Percentiles rank a stretch among this genome's conserved stretches.
These are phyloP conservation scores for Catocala sponsa DNA, from an alignment of 2,888 invertebrate species.

Conservation along the genomic window DNA sequence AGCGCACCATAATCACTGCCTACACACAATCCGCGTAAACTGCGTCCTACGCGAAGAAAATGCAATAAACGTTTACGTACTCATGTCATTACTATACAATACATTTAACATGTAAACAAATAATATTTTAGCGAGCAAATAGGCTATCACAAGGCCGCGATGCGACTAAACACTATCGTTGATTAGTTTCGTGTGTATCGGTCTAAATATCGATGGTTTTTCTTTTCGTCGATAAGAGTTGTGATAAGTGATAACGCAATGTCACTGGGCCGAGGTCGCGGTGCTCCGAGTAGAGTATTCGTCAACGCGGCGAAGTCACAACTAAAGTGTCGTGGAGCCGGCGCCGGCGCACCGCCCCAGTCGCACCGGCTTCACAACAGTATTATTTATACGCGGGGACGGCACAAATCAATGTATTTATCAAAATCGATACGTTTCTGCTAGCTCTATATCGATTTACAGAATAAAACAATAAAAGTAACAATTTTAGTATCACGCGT, in stretches of 20 bases:
- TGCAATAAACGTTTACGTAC: conserved; percentile 59
- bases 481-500: conserved; percentile 19
- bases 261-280: conserved; percentile 78
- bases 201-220: conserved; percentile 67
- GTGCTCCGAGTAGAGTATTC: conserved; percentile 77
- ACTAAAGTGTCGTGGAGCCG: conserved; percentile 76
- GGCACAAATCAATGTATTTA: conserved; percentile 69
- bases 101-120: conserved; percentile 40
- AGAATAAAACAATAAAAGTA: conserved; percentile 31
- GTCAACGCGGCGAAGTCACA: conserved; percentile 82
- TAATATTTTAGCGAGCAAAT: conserved; percentile 27
- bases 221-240: conserved; percentile 63
- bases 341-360: conserved; percentile 75
- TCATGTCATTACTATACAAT: conserved; percentile 9
- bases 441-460: conserved; percentile 41
- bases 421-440: conserved; percentile 64
- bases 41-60: conserved; percentile 66
- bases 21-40: conserved; percentile 70
- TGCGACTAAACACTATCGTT: conserved; percentile 52
- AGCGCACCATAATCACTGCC: conserved; percentile 85
- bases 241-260: conserved; percentile 80
- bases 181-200: conserved; percentile 45
- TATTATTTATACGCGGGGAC: conserved; percentile 78
- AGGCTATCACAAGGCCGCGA: conserved; percentile 60
- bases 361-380: conserved; percentile 64